Evolutionary conservation across 2,888 invertebrate genomes (phyloP).

Genomic region (Xestia c-nigrum): DNA sequence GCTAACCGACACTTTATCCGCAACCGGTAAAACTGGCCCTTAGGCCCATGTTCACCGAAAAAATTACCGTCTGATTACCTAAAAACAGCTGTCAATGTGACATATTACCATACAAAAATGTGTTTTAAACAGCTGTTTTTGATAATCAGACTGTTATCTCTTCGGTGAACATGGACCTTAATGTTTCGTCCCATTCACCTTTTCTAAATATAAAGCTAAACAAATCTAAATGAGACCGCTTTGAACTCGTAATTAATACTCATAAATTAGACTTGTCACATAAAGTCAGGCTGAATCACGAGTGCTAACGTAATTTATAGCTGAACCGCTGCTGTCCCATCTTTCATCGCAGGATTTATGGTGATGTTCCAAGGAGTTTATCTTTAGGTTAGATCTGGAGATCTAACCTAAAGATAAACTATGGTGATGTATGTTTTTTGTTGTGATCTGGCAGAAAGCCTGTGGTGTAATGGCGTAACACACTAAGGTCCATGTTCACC

Average conservation of each 20-base stretch:
- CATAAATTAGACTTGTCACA: constrained; percentile 65
- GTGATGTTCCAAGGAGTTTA: constrained; percentile 12
- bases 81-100: too few relatives aligned
- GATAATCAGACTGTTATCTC: too few relatives aligned
- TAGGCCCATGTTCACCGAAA: too few relatives aligned
- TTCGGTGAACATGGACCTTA: too few relatives aligned
- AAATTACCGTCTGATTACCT: too few relatives aligned
- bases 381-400: constrained; percentile 23
- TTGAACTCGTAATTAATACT: constrained; percentile 64
- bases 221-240: constrained; percentile 26
- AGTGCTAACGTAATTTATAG: constrained; percentile 48
- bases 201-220: constrained; percentile 33
- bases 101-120: too few relatives aligned
- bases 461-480: not conserved
- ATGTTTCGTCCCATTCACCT: constrained; percentile 10
- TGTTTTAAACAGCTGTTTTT: too few relatives aligned
- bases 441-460: not conserved
- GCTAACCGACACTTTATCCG: too few relatives aligned
- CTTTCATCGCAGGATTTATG: constrained; percentile 54
- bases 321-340: constrained; percentile 16
- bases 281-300: constrained; percentile 50
- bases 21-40: too few relatives aligned
- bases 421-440: constrained; percentile 10
- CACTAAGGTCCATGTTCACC: too few relatives aligned
- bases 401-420: too few relatives aligned